These are phyloP conservation scores for Drosophila pandora DNA, from an alignment of 1,140 invertebrate genomes.

Conservation along the genomic window DNA sequence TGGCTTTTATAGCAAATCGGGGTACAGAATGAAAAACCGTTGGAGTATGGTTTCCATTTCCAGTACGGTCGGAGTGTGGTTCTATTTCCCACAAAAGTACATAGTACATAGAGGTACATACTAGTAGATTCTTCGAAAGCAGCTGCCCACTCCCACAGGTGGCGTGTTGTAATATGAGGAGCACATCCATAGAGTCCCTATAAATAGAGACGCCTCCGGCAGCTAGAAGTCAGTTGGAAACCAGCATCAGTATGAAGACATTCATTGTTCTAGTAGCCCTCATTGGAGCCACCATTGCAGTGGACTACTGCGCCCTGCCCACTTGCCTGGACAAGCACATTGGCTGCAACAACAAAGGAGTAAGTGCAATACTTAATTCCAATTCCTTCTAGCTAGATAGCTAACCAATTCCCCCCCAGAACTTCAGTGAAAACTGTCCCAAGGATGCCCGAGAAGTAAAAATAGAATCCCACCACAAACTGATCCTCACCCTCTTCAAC, in stretches of 20 bases:
- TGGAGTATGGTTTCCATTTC: not conserved
- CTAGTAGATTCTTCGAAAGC: too few species aligned
- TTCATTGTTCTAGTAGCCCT: not conserved
- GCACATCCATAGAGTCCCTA: not conserved
- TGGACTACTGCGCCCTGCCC: constrained; percentile 68
- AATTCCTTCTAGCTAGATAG: too few species aligned
- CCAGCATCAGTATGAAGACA: not conserved
- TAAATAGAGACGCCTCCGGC: not conserved
- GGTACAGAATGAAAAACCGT: not conserved
- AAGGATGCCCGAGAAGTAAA: constrained; percentile 50
- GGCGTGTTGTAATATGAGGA: not conserved
- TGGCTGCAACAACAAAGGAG: constrained; percentile 72
- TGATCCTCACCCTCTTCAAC: constrained; percentile 59
- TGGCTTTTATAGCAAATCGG: not conserved
- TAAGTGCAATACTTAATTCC: too few species aligned
- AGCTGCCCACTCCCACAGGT: not conserved
- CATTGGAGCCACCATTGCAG: not conserved
- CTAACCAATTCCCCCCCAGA: constrained; percentile 9
- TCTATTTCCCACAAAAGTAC: too few species aligned
- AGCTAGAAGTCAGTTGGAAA: not conserved
- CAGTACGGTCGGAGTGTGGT: not conserved
- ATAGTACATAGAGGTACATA: too few species aligned
- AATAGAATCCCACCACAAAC: constrained; percentile 47
- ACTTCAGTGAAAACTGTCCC: constrained; percentile 58
- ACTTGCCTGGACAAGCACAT: constrained; percentile 69